Evolutionary conservation across 1,140 invertebrate species (phyloP), one percentile per base, ranked within the genome.

Genomic region (Zaprionus lachaisei): DNA sequence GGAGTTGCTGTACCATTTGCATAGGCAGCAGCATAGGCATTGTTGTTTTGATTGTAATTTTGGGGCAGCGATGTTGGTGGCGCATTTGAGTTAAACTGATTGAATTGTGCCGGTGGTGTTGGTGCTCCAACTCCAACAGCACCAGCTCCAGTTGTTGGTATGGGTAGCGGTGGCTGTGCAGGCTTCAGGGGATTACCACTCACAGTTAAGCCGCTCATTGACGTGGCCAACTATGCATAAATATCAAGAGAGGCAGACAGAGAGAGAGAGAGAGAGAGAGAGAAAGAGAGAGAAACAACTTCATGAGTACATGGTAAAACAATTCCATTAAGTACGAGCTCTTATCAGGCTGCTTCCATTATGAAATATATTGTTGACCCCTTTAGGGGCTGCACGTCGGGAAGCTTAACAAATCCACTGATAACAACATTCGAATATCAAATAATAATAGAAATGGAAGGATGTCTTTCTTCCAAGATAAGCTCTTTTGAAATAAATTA

Each of bases 141-240:
- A 47, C n/a, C n/a, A 47, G 41, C 41, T 47, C 41, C 41, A 47
- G 41, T 47, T 47, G 41, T 47, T 47, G 41, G n/a, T 47, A 17
- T 31, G 2, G 71, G 31, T 9, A 78, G 6, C 4, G 82, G 68
- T 14, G 78, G 65, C 41, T 76, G 82, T 7, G 69, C 64, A 47
- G 77, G 79, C 61, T 92, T 92, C n/a, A 87, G 47, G 11, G 91
- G 83, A 70, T 91, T 90, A 14, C 49, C 79, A 22, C 84, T 68
- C 44, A 92, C 65, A 65, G 66, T 83, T 17, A 92, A 60, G 26
- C 90, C 86, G 31, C 91, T 75, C 89, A 92, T 92, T 22, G 91
- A 92, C 72, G 83, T 82, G 55, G 89, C 77, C 84, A 92, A 68
- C 91, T 92, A 58, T 17, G 7, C 49, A 20, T 5, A 56, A 4